These are phyloP conservation scores for Odontophorus gujanensis DNA, from an alignment of 2,113 vertebrate genomes.

Conservation along the genomic window DNA sequence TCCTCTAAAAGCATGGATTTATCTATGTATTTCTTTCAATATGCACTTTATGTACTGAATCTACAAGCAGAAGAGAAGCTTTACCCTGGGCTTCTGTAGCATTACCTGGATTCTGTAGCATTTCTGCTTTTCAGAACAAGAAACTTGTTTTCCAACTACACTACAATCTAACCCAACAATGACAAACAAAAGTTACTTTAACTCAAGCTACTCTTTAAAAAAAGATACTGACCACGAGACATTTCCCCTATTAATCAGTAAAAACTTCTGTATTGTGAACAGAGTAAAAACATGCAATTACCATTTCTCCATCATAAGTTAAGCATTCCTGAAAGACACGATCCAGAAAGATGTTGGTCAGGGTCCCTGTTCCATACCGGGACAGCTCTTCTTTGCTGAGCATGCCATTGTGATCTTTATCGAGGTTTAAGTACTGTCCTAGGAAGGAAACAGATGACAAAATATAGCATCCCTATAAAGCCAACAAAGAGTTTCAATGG, in stretches of 20 bases:
- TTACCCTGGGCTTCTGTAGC: neutral
- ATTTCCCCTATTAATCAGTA: neutral
- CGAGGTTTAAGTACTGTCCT: slow-evolving; percentile 98
- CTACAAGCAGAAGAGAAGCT: neutral
- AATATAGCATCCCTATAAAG: neutral
- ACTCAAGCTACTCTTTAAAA: neutral
- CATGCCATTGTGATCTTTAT: slow-evolving; percentile 99
- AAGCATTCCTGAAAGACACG: slow-evolving; percentile 97
- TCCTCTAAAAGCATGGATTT: neutral
- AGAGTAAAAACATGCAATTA: slow-evolving; percentile 49
- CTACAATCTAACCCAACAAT: neutral
- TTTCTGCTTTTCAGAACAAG: neutral
- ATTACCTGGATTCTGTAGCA: neutral
- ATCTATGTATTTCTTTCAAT: neutral
- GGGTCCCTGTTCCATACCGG: slow-evolving; percentile 94
- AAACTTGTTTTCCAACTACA: neutral
- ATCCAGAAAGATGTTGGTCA: slow-evolving; percentile 95
- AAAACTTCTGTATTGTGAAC: neutral
- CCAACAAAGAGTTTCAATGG: neutral
- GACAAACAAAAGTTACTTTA: neutral
- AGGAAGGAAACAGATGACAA: neutral
- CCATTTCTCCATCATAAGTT: slow-evolving; percentile 99
- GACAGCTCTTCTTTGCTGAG: slow-evolving; percentile 98
- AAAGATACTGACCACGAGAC: neutral
- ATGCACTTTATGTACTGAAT: neutral